A percentile compares a stretch with the other conserved stretches of the same genome.
phyloP scores from a whole-genome alignment of 2,113 vertebrate genomes.

The Lagopus muta region DNA sequence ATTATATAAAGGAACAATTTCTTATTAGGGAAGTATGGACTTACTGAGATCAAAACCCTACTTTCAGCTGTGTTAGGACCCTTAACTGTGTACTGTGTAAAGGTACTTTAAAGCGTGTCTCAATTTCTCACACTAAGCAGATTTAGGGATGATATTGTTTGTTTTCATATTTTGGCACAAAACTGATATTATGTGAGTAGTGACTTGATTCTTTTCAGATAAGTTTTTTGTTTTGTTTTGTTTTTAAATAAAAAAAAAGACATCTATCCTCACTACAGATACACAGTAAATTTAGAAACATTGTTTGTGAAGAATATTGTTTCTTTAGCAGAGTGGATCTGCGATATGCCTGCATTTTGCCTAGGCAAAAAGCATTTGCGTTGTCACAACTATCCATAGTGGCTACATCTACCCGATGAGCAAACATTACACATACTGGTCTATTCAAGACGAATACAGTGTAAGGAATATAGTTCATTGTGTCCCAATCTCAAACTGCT shows the following conservation, averaged over 20 bases:
- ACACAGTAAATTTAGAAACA: neutral
- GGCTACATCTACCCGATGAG: neutral
- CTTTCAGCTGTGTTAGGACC: neutral
- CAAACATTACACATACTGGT: neutral
- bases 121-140: neutral
- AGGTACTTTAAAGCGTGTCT: neutral
- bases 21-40: neutral
- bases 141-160: neutral
- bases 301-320: neutral
- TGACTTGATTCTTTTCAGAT: neutral
- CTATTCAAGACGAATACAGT: neutral
- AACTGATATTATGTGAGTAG: neutral
- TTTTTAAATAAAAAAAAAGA: neutral
- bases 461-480: neutral
- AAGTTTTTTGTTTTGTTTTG: neutral
- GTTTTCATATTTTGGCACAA: neutral
- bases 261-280: neutral
- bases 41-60: conserved; percentile 38
- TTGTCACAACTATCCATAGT: neutral
- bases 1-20: neutral
- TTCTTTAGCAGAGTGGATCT: neutral
- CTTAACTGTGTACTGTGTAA: neutral
- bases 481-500: neutral
- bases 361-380: neutral
- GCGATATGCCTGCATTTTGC: neutral